Conservation (phyloP, 2,113 vertebrate genomes). For the Lontra canadensis region DNA sequence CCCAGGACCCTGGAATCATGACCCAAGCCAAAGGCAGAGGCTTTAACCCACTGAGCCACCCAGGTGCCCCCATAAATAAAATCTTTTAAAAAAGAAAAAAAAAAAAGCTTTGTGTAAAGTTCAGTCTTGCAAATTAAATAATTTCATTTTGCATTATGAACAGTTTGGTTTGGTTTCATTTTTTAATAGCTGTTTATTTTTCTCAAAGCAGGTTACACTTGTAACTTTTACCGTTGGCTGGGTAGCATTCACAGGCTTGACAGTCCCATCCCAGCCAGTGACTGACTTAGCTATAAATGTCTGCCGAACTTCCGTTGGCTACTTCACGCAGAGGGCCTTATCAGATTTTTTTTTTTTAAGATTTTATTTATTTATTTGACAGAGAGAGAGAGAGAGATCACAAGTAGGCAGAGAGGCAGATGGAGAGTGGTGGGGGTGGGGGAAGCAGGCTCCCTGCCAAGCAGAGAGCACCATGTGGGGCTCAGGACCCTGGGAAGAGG, state of each 20-base stretch:
- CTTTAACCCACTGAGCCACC: no score
- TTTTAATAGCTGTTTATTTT: slow-evolving; percentile 23
- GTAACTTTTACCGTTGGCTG: neutral
- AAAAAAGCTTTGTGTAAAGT: neutral
- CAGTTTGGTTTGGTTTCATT: neutral
- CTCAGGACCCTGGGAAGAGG: no score
- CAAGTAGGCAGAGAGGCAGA: no score
- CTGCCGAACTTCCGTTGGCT: neutral
- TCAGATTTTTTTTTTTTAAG: neutral
- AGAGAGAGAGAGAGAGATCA: no score
- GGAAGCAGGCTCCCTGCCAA: no score
- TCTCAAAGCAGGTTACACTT: neutral
- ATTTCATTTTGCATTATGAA: neutral
- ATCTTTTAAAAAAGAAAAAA: no score
- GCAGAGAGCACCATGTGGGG: no score
- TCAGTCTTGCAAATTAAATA: neutral
- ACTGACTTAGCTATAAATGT: neutral
- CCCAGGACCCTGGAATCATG: no score
- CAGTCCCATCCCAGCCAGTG: neutral
- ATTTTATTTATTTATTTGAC: no score
- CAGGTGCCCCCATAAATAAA: no score
- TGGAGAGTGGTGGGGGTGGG: no score
- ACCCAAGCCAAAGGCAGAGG: no score
- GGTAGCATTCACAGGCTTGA: neutral
- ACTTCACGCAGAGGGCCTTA: neutral